Percentiles rank a stretch among this genome's conserved stretches.
Conservation (phyloP, 1,140 invertebrate genomes). For the Drosophila kohkoa region DNA sequence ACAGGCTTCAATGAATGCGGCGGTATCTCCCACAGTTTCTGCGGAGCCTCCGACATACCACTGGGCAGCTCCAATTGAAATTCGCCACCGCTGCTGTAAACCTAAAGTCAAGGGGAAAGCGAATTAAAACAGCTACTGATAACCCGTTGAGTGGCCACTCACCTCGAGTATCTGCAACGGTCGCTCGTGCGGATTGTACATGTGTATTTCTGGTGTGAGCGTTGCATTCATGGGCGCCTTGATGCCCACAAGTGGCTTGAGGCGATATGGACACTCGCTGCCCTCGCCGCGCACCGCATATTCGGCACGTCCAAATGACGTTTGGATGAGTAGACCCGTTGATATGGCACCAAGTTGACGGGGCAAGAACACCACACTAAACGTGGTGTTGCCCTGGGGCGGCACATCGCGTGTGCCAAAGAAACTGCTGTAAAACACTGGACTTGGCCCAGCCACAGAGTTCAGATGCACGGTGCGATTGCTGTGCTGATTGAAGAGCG, state of each 20-base stretch:
- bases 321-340: slow-evolving; percentile 96
- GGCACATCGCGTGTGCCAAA: slow-evolving; percentile 96
- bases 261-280: slow-evolving; percentile 93
- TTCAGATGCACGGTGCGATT: slow-evolving; percentile 91
- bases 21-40: slow-evolving; percentile 94
- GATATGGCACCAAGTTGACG: slow-evolving; percentile 94
- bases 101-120: slow-evolving; percentile 40
- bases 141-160: neutral
- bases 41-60: slow-evolving; percentile 89
- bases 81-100: slow-evolving; percentile 95
- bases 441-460: slow-evolving; percentile 94
- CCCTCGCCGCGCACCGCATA: slow-evolving; percentile 92
- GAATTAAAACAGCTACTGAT: neutral
- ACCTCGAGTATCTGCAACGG: slow-evolving; percentile 91
- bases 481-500: slow-evolving; percentile 91
- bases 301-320: slow-evolving; percentile 94
- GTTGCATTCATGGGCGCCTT: slow-evolving; percentile 96
- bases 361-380: slow-evolving; percentile 97
- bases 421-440: slow-evolving; percentile 96
- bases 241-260: slow-evolving; percentile 95
- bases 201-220: slow-evolving; percentile 94
- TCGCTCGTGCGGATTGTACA: slow-evolving; percentile 96
- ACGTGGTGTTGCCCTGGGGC: slow-evolving; percentile 96
- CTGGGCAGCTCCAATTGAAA: slow-evolving; percentile 95
- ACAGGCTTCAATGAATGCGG: slow-evolving; percentile 95